These are phyloP conservation scores for Physocephala rufipes DNA, from an alignment of 2,888 invertebrate genomes.

Conservation along the genomic window DNA sequence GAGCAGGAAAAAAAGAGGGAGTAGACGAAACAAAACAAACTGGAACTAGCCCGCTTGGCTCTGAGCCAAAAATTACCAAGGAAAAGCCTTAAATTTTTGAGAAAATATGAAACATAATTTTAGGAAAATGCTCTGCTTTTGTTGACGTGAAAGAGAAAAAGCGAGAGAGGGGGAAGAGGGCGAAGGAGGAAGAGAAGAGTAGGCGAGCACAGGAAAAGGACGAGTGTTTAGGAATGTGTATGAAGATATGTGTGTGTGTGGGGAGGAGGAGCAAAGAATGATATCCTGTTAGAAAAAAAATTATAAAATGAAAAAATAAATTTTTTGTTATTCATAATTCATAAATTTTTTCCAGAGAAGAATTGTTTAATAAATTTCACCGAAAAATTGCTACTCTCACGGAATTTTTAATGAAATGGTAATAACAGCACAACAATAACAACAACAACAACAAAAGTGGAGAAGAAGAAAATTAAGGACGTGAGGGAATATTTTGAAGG, in stretches of 20 bases:
- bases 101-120: conserved; percentile 14
- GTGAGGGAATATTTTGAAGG: background rate
- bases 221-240: too few species aligned
- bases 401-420: conserved; percentile 9
- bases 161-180: too few species aligned
- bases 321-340: background rate
- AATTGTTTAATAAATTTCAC: background rate
- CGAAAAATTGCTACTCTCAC: conserved; percentile 10
- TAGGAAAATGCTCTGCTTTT: background rate
- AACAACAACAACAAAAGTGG: background rate
- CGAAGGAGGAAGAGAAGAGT: background rate
- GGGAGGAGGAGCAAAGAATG: background rate
- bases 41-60: conserved; percentile 10
- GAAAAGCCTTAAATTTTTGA: background rate
- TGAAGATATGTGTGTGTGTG: too few species aligned
- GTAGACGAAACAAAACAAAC: background rate
- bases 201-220: background rate
- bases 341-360: too few species aligned
- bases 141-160: background rate
- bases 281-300: background rate
- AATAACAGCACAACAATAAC: conserved; percentile 8
- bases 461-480: too few species aligned
- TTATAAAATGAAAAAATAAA: background rate
- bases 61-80: conserved; percentile 16
- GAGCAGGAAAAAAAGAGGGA: background rate